A percentile compares a stretch with the other conserved stretches of the same genome.
phyloP scores from a whole-genome alignment of 2,888 invertebrate genomes.

The Muschampia plurimacula region DNA sequence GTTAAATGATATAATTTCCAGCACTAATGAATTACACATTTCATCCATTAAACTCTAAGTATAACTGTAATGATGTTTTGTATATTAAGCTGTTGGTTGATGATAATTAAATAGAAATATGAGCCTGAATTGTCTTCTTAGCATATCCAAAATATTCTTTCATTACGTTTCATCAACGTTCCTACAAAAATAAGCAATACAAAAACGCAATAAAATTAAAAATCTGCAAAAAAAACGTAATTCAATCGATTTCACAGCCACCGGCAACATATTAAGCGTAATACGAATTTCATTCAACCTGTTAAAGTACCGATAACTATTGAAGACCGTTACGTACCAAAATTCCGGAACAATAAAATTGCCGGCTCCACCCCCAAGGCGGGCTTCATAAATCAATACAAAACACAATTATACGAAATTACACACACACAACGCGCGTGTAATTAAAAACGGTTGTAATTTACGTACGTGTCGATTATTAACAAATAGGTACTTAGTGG shows the following conservation, averaged over 20 bases:
- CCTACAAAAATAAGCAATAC: background rate
- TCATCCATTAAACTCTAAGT: too few species aligned
- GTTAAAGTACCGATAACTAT: conserved; percentile 34
- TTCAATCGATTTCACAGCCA: conserved; percentile 24
- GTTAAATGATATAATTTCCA: too few species aligned
- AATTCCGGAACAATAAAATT: conserved; percentile 75
- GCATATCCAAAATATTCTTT: background rate
- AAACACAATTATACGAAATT: conserved; percentile 78
- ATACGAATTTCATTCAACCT: conserved; percentile 36
- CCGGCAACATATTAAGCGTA: conserved; percentile 10
- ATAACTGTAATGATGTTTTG: too few species aligned
- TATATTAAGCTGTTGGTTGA: too few species aligned
- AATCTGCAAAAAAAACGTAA: background rate
- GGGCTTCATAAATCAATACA: conserved; percentile 72
- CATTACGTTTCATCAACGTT: background rate
- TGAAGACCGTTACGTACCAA: conserved; percentile 48
- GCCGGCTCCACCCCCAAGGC: conserved; percentile 62
- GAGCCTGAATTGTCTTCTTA: background rate
- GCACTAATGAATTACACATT: too few species aligned
- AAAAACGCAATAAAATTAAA: background rate
- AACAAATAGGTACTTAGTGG: conserved; percentile 66
- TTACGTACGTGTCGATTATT: conserved; percentile 71
- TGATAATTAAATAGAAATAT: too few species aligned
- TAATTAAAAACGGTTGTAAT: conserved; percentile 75
- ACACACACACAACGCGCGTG: conserved; percentile 55